Base-by-base conservation (phyloP, 2,888 invertebrate species). In the Drosophila acutilabella region DNA sequence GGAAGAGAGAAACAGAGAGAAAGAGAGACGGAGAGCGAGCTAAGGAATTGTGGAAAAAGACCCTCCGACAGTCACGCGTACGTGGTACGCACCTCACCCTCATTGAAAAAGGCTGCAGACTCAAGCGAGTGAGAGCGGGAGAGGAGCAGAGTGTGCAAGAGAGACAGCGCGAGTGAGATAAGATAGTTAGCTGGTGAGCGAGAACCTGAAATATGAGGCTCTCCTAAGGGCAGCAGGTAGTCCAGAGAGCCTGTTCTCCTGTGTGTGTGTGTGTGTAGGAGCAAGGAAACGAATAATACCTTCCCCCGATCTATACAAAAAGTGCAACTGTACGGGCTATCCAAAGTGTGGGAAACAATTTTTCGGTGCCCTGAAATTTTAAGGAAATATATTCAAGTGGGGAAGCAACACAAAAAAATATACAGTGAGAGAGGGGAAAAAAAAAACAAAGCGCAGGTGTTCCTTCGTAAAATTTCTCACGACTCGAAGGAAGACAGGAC, bases 381-480 rank as follows among this genome's bases (percentile, higher is more conserved):
- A 82, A 76, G 87, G 89, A 87, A 86, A 84, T 80, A 71, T 81
- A 89, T 87, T 83, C 83, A 84, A 88, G 80, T 85, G 79, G 60
- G 62, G 65, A 41, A 68, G 57, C 65, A 75, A 80, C n/a, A 44
- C 45, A 33, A 23, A 44, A 11, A 36, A 30, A 33, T 38, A 14
- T 18, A 1, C 88, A 88, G 89, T 38, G 38, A 42, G 20, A 50
- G 38, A 14, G 42, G 54, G 54, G 66, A 74, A 47, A 50, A 48
- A 73, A 51, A 75, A 61, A 64, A 74, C 64, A 92, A 90, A 88
- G 79, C 91, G 92, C 92, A 92, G 92, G 92, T 92, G 92, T 91
- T 91, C 85, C 79, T 79, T 80, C 68, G 71, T 74, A 91, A 91
- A 89, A 89, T 90, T 91, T 90, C 91, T 89, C 91, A 91, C 90